Base-by-base conservation (phyloP, 2,113 vertebrate species). In the Nematolebias whitei region DNA sequence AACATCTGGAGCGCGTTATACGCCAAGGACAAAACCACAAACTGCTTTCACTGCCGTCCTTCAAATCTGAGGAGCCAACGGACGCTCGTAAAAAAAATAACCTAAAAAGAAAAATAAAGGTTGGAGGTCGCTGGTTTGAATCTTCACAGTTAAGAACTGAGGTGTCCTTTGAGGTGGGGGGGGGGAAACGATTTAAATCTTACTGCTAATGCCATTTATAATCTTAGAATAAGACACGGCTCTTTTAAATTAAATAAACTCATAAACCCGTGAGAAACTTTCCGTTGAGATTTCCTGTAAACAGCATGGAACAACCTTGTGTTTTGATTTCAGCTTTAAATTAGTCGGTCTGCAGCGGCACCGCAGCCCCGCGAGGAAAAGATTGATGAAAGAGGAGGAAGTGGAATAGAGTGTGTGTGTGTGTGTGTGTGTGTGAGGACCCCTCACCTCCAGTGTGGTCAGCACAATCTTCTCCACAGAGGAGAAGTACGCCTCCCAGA, bases 401-500 rank as follows among this genome's bases (percentile, higher is more conserved):
- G 56, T 1, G 35, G 53, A 32, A 57, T 22, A 69, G 45, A 64
- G 3, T 29, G 51, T 47, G 9, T 22, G 6, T 50, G 38, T 66
- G 24, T 54, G 38, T 32, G 8, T 13, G 2, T 60, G 65, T 53
- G 38, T 39, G 55, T 55, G 2, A 43, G 16, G 23, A 41, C 82
- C 65, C 19, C 86, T 89, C 60, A 91, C 90, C 90, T 88, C 88
- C 70, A 91, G 80, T 2, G 90, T 91, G 73, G 87, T 89, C 85
- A 89, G 87, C 75, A 91, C 90, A 40, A 91, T 91, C 82, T 91
- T 91, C 40, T 91, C 90, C 84, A 91, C 82, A 1, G 88, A 90
- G 45, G 88, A 90, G 82, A 91, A 91, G 76, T 91, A 91, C 20
- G 90, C 90, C 81, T 91, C 90, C 90, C 90, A 91, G 12, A 91